A percentile compares a stretch with the other conserved stretches of the same genome.
Evolutionary conservation across 1,140 invertebrate species (phyloP).

Genomic region (Bombyx mori): DNA sequence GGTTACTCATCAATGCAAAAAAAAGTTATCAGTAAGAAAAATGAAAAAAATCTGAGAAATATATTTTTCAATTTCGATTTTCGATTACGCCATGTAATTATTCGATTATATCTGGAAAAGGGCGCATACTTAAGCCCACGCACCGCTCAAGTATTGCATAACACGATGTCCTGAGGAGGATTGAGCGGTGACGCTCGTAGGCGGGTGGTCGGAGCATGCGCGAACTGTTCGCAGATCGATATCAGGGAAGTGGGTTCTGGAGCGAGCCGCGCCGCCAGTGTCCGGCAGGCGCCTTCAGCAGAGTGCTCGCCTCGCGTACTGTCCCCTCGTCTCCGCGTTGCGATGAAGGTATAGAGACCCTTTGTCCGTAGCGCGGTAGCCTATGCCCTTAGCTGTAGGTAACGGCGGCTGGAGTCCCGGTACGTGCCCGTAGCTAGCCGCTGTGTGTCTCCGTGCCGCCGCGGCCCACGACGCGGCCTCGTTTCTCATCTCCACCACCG

Average conservation of each 20-base stretch:
- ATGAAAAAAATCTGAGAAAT: too few relatives aligned
- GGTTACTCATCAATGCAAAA: too few relatives aligned
- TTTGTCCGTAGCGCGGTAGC: slow-evolving; percentile 50
- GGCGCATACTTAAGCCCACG: too few relatives aligned
- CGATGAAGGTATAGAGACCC: slow-evolving; percentile 57
- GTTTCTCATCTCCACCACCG: neutral
- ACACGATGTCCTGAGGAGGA: neutral
- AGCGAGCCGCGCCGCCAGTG: slow-evolving; percentile 8
- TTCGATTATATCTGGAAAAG: too few relatives aligned
- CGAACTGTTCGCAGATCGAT: slow-evolving; percentile 6
- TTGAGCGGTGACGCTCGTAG: slow-evolving; percentile 10
- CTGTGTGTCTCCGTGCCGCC: slow-evolving; percentile 21
- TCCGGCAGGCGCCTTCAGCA: slow-evolving; percentile 10
- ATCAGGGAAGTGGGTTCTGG: slow-evolving; percentile 5
- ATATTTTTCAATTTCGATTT: too few relatives aligned
- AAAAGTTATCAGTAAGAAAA: too few relatives aligned
- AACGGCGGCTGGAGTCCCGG: slow-evolving; percentile 36
- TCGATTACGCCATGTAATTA: too few relatives aligned
- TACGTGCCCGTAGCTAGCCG: slow-evolving; percentile 39
- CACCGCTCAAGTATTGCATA: too few relatives aligned
- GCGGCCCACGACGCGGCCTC: slow-evolving; percentile 4
- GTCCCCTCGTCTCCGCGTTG: slow-evolving; percentile 32
- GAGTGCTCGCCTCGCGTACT: slow-evolving; percentile 4
- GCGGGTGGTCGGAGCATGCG: slow-evolving; percentile 8
- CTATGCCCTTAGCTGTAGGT: slow-evolving; percentile 49